Conservation (phyloP, 2,888 invertebrate species). For the Peribatodes rhomboidaria region DNA sequence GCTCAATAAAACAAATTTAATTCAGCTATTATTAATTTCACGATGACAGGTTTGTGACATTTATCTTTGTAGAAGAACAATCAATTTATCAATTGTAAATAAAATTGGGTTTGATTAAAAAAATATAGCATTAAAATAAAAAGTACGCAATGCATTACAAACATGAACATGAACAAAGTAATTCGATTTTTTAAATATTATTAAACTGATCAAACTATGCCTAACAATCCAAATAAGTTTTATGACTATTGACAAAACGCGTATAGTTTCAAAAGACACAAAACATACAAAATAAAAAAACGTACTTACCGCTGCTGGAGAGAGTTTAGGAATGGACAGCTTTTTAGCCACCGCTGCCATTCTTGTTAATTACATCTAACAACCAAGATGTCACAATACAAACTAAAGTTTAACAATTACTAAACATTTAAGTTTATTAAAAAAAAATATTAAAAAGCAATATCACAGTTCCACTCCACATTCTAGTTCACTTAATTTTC, state of each 20-base stretch:
- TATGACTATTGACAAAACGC: constrained; percentile 55
- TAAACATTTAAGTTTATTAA: constrained; percentile 44
- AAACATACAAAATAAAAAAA: constrained; percentile 21
- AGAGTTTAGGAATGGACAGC: constrained; percentile 57
- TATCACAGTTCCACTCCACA: constrained; percentile 64
- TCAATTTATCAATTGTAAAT: background rate
- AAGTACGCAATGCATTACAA: too few species aligned
- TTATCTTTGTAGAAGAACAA: background rate
- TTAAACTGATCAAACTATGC: background rate
- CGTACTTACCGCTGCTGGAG: constrained; percentile 72
- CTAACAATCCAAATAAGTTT: constrained; percentile 37
- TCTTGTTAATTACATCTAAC: constrained; percentile 64
- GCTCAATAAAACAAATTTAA: background rate
- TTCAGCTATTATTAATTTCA: background rate
- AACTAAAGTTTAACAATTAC: constrained; percentile 51
- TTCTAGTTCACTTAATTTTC: constrained; percentile 49
- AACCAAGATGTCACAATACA: constrained; percentile 74
- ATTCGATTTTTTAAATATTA: too few species aligned
- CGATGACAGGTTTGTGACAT: too few species aligned
- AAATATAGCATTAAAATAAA: too few species aligned
- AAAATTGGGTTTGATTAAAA: background rate
- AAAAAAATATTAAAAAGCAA: constrained; percentile 46
- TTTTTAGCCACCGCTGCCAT: constrained; percentile 81
- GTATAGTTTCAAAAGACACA: background rate
- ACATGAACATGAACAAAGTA: too few species aligned